Percentiles rank a stretch among this genome's conserved stretches.
These are phyloP conservation scores for Sialis lutaria DNA, from an alignment of 2,888 invertebrate genomes.

Conservation along the genomic window DNA sequence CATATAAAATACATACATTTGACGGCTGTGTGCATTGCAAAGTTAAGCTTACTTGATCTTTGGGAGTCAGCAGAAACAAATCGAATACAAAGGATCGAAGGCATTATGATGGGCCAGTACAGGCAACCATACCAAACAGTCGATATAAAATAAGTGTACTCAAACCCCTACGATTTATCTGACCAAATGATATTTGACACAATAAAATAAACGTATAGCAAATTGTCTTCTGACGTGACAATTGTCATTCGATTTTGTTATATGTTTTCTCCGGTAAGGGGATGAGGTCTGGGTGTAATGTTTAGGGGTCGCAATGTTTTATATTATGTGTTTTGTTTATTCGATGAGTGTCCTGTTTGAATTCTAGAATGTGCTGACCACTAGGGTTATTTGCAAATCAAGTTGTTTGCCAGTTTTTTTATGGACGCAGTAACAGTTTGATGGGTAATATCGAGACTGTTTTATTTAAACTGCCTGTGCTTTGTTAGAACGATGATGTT, in stretches of 20 bases:
- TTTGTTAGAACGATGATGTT: no score
- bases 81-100: slow-evolving; percentile 4
- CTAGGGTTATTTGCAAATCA: no score
- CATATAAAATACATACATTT: slow-evolving; percentile 1
- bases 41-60: slow-evolving; percentile 2
- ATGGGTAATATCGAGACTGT: no score
- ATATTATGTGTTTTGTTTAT: no score
- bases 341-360: no score
- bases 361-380: no score
- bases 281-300: slow-evolving; percentile 23
- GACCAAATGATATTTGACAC: slow-evolving; percentile 2
- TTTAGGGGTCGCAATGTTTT: slow-evolving; percentile 43
- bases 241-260: slow-evolving; percentile 15
- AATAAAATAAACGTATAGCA: slow-evolving; percentile 17
- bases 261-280: not conserved
- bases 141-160: not conserved
- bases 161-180: not conserved
- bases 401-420: no score
- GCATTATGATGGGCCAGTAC: slow-evolving; percentile 1
- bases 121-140: not conserved
- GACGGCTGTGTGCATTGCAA: not conserved
- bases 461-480: no score
- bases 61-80: slow-evolving; percentile 4
- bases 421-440: no score
- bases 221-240: slow-evolving; percentile 18